Percentiles rank a stretch among this genome's conserved stretches.
Conservation (phyloP, 2,797 vertebrate species). For the Syncerus caffer region DNA sequence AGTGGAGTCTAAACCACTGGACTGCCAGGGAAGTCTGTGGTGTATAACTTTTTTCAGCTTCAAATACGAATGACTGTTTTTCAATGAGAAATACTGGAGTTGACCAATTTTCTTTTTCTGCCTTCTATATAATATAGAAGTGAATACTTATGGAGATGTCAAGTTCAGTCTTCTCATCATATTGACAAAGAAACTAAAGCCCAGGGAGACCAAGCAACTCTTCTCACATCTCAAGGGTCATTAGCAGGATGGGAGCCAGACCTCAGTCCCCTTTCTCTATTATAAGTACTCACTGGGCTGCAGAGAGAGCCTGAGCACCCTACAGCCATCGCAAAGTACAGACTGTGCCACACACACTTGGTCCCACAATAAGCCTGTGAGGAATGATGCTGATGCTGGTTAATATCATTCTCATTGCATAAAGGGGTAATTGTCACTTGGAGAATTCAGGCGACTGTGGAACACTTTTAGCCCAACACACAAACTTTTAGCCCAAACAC, state of each 20-base stretch:
- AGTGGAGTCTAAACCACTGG: background rate
- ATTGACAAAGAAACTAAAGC: background rate
- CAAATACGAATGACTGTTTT: background rate
- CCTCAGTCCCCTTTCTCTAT: background rate
- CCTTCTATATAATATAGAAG: background rate
- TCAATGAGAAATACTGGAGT: constrained; percentile 10
- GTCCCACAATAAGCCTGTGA: background rate
- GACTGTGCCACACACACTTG: background rate
- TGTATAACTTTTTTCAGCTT: background rate
- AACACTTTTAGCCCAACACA: background rate
- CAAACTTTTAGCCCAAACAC: too few relatives aligned
- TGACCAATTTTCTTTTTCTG: background rate
- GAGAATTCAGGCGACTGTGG: background rate
- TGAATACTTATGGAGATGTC: background rate
- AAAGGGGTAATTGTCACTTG: background rate
- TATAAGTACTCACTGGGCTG: too few relatives aligned
- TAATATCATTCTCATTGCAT: background rate
- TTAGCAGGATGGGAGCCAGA: background rate
- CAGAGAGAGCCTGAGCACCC: background rate
- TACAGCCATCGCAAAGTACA: background rate
- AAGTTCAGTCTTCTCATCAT: background rate
- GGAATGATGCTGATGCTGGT: background rate
- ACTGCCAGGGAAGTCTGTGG: background rate
- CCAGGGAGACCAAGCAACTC: background rate
- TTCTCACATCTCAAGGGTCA: background rate